A percentile compares a stretch with the other conserved stretches of the same genome.
Evolutionary conservation across 2,888 invertebrate genomes (phyloP).

Genomic region (Euplagia quadripunctaria): DNA sequence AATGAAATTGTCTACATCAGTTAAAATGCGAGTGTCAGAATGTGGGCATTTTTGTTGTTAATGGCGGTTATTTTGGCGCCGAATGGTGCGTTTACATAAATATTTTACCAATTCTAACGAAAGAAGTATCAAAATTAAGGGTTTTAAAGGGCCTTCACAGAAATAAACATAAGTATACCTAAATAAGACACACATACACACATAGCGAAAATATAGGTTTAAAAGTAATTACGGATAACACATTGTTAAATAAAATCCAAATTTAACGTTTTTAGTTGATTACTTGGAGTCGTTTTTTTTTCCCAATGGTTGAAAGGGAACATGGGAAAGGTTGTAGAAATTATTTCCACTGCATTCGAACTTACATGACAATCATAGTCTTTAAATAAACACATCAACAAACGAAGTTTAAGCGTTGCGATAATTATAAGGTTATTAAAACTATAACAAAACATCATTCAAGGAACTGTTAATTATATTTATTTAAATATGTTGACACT

Average conservation of each 20-base stretch:
- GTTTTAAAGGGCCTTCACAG: no score
- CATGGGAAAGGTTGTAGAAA: background rate
- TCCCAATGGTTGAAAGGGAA: background rate
- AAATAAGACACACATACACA: no score
- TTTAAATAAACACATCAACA: background rate
- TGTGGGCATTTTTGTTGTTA: background rate
- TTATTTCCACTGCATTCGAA: background rate
- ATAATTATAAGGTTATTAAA: background rate
- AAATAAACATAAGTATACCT: no score
- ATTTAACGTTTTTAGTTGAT: no score
- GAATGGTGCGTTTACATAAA: background rate
- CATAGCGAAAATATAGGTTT: no score
- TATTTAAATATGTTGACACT: conserved; percentile 34
- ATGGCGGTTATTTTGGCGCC: background rate
- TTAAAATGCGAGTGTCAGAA: no score
- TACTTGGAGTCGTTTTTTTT: background rate
- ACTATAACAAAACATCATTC: conserved; percentile 17
- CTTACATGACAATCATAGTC: background rate
- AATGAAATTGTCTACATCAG: no score
- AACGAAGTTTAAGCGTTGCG: background rate
- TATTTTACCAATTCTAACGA: background rate
- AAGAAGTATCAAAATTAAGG: background rate
- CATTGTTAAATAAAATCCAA: no score
- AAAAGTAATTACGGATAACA: no score
- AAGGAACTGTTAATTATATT: conserved; percentile 42